Evolutionary conservation across 1,140 invertebrate genomes (phyloP), one percentile per base, ranked within the genome.

Genomic region (Halictus rubicundus): DNA sequence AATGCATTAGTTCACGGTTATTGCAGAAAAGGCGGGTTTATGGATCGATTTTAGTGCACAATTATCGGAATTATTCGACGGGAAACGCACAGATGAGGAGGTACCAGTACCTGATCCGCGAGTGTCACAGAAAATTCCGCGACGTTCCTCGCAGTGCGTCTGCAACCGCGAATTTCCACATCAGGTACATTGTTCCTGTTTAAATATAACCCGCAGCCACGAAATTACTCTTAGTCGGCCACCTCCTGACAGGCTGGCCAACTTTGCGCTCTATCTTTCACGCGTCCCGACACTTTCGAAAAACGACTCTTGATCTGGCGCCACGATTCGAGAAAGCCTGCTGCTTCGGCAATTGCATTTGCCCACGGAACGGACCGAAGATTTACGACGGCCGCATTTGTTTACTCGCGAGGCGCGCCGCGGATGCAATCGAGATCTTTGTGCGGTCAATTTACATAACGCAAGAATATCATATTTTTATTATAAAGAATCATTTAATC

Each of bases 151-250:
- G 75, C 68, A 71, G 46, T 76, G 68, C 71, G 71, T 59, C 76
- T 80, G 75, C 68, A 69, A 66, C 78, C 83, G 84, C 60, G 84
- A 61, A 71, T 85, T 86, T 86, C 85, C 76, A 85, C 69, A 75
- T 74, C 57, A 82, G 80, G 72, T 86, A 83, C 78, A 86, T 86
- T 86, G 84, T 86, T 86, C 85, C 54, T 61, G 84, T 83, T 86
- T 86, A 85, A 86, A 83, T 86, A 86, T 86, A 86, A 86, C 73
- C 57, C 68, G 69, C 63, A 79, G 76, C 61, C 69, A 86, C 73
- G 68, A 83, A 86, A 86, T 86, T 86, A 86, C 77, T 77, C 73
- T 83, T 70, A 64, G 70, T 72, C 68, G 63, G 68, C 81, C 42
- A 73, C 82, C 78, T 77, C 68, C 64, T 83, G 64, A 83, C 85